Evolutionary conservation across 2,113 vertebrate species (phyloP).

Genomic region (Paracyprichromis sp.): DNA sequence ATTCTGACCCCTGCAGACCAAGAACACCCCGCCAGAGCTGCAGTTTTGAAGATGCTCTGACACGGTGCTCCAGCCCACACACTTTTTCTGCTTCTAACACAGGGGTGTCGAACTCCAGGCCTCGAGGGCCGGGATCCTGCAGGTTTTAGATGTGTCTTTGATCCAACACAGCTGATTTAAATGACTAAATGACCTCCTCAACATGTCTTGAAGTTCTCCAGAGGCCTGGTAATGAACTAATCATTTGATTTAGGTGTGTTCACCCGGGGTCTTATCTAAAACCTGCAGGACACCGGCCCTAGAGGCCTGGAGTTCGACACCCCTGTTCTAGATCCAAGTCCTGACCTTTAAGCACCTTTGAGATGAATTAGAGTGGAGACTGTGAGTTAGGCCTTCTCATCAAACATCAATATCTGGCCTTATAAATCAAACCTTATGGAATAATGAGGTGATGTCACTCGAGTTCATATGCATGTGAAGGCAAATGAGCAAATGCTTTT

Average conservation of each 20-base stretch:
- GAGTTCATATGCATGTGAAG: background rate
- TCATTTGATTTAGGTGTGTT: background rate
- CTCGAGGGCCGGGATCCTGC: background rate
- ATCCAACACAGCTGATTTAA: background rate
- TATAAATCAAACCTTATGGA: background rate
- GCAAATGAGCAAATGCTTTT: background rate
- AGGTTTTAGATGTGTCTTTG: background rate
- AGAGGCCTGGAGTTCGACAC: background rate
- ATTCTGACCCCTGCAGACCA: background rate
- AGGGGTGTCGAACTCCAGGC: rapidly evolving
- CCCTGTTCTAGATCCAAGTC: background rate
- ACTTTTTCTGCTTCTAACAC: background rate
- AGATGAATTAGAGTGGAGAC: background rate
- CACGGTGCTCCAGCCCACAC: background rate
- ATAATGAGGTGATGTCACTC: background rate
- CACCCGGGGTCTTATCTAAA: background rate
- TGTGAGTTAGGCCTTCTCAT: background rate
- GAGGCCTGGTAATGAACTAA: background rate
- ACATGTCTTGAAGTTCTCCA: background rate
- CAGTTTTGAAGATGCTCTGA: background rate
- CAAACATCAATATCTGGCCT: background rate
- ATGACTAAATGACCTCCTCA: background rate
- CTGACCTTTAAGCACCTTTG: background rate
- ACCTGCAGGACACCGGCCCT: background rate
- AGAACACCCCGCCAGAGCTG: background rate